These are phyloP conservation scores for Colletes collaris DNA, from an alignment of 2,888 invertebrate species.

Conservation along the genomic window DNA sequence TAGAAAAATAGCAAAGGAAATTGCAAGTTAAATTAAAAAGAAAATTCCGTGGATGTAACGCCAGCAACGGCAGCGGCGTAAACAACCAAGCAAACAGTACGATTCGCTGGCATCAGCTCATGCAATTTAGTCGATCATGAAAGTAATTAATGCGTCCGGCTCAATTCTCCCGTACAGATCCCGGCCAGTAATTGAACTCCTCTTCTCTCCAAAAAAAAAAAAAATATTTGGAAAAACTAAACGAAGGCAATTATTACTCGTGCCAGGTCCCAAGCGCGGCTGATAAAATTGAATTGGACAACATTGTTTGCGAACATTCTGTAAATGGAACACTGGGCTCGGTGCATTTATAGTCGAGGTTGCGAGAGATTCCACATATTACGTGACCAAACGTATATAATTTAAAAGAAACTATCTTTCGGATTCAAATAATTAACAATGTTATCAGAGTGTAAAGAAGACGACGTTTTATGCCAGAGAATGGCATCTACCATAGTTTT, in stretches of 20 bases:
- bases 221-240: conserved; percentile 37
- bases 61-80: not conserved
- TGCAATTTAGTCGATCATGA: conserved; percentile 46
- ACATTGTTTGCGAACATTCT: conserved; percentile 58
- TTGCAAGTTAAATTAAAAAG: conserved; percentile 21
- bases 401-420: too few relatives aligned
- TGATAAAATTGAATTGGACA: conserved; percentile 48
- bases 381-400: too few relatives aligned
- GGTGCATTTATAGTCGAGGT: conserved; percentile 24
- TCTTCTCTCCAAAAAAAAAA: not conserved
- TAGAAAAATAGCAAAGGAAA: conserved; percentile 2
- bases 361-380: too few relatives aligned
- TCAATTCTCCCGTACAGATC: conserved; percentile 13
- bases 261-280: not conserved
- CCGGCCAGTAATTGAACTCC: conserved; percentile 19
- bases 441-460: too few relatives aligned
- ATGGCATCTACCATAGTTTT: too few relatives aligned
- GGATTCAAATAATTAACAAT: too few relatives aligned
- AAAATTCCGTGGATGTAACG: conserved; percentile 26
- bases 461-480: too few relatives aligned
- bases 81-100: conserved; percentile 12
- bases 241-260: conserved; percentile 56
- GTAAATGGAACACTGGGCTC: conserved; percentile 47
- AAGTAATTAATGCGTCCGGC: conserved; percentile 46
- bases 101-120: conserved; percentile 21